A percentile compares a stretch with the other conserved stretches of the same genome.
These are phyloP conservation scores for Melanotaenia pygmaea DNA, from an alignment of 2,797 vertebrate species.

Conservation along the genomic window DNA sequence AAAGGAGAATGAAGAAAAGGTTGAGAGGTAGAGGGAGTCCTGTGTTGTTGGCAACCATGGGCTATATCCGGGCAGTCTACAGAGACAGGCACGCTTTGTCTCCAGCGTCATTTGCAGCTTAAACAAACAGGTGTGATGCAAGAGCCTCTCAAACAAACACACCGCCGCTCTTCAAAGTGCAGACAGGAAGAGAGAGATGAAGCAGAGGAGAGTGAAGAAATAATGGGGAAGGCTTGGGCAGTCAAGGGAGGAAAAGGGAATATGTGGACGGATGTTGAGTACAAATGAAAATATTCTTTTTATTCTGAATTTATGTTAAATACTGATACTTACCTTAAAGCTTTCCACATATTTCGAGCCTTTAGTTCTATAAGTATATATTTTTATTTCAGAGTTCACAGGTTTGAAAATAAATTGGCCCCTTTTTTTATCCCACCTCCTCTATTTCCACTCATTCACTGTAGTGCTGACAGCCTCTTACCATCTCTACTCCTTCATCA, in stretches of 20 bases:
- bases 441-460: slow-evolving; percentile 69
- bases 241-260: slow-evolving; percentile 56
- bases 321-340: slow-evolving; percentile 38
- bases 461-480: slow-evolving; percentile 75
- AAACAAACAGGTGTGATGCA: slow-evolving; percentile 86
- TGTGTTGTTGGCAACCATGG: slow-evolving; percentile 77
- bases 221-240: slow-evolving; percentile 65
- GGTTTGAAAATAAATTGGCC: slow-evolving; percentile 75
- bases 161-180: slow-evolving; percentile 69
- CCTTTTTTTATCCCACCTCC: slow-evolving; percentile 47
- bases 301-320: slow-evolving; percentile 47
- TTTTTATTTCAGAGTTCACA: slow-evolving; percentile 69
- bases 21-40: slow-evolving; percentile 64
- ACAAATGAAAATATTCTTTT: slow-evolving; percentile 41
- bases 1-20: slow-evolving; percentile 43
- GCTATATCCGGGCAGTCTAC: slow-evolving; percentile 70
- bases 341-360: slow-evolving; percentile 46
- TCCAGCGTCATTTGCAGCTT: slow-evolving; percentile 81
- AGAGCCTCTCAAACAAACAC: slow-evolving; percentile 82
- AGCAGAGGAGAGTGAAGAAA: slow-evolving; percentile 58
- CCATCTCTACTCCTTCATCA: slow-evolving; percentile 64
- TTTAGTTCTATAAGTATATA: slow-evolving; percentile 46
- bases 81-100: slow-evolving; percentile 73
- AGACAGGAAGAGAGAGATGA: slow-evolving; percentile 66
- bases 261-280: slow-evolving; percentile 19